Percentiles rank a stretch among this genome's conserved stretches.
These are phyloP conservation scores for Uropetala carovei DNA, from an alignment of 2,888 invertebrate species.

Conservation along the genomic window DNA sequence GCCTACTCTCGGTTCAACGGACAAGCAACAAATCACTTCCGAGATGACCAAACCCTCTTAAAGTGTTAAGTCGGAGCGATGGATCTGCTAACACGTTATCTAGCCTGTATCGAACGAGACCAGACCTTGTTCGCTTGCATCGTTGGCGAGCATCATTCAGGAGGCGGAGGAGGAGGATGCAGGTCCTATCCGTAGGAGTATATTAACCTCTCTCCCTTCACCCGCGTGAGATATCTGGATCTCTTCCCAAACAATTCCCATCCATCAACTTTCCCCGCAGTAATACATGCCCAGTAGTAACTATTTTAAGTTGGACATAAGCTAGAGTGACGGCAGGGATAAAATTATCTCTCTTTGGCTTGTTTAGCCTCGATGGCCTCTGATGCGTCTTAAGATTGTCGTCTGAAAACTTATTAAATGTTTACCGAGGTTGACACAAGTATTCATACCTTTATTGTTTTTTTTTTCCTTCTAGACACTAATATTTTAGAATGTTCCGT, in stretches of 20 bases:
- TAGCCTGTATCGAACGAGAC: slow-evolving; percentile 2
- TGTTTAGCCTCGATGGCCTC: background rate
- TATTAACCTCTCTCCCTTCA: background rate
- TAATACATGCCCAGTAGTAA: background rate
- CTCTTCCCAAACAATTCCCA: background rate
- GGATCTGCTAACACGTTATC: background rate
- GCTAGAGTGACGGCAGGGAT: background rate
- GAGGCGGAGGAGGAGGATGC: background rate
- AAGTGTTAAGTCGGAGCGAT: background rate
- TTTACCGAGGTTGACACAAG: too few relatives aligned
- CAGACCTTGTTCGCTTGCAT: background rate
- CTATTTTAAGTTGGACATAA: background rate
- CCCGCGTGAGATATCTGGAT: slow-evolving; percentile 11
- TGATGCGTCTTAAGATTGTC: background rate
- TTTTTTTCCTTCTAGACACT: too few relatives aligned
- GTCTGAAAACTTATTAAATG: too few relatives aligned
- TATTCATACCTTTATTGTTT: too few relatives aligned
- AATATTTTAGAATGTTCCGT: too few relatives aligned
- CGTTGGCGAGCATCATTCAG: background rate
- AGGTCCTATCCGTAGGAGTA: slow-evolving; percentile 25
- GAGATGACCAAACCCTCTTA: slow-evolving; percentile 24
- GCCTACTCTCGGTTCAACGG: background rate
- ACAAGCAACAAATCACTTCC: background rate
- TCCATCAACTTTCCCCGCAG: slow-evolving; percentile 12
- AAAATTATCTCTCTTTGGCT: background rate